A percentile compares a stretch with the other conserved stretches of the same genome.
Evolutionary conservation across 1,140 invertebrate species (phyloP).

Genomic region (Geopemphigus sp.): DNA sequence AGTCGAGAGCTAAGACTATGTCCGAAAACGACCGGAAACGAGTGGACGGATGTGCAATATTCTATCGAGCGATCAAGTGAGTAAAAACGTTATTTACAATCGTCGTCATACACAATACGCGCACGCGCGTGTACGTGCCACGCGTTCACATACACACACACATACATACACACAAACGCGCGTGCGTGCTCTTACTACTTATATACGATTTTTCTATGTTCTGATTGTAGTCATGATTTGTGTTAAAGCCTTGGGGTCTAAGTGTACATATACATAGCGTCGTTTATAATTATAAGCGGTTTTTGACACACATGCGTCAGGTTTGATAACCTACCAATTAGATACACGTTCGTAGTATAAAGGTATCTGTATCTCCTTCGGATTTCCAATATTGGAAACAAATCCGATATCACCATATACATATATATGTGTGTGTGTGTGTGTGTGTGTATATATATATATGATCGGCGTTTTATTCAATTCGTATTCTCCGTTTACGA

Average conservation of each 20-base stretch:
- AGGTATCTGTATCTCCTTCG: background rate
- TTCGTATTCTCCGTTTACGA: background rate
- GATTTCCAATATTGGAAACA: constrained; percentile 31
- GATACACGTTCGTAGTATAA: background rate
- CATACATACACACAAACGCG: too few relatives aligned
- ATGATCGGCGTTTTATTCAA: background rate
- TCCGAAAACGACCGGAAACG: constrained; percentile 92
- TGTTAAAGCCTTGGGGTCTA: constrained; percentile 7
- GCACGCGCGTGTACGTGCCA: too few relatives aligned
- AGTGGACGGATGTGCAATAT: constrained; percentile 99
- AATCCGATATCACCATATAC: background rate
- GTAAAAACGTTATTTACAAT: constrained; percentile 54
- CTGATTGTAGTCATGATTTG: constrained; percentile 33
- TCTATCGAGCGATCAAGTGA: constrained; percentile 92
- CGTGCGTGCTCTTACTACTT: too few relatives aligned
- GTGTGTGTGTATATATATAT: background rate
- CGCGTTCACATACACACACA: too few relatives aligned
- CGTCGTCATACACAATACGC: background rate
- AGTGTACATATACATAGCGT: too few relatives aligned
- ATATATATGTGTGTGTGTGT: background rate
- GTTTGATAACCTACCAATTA: constrained; percentile 25
- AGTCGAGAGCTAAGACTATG: constrained; percentile 98
- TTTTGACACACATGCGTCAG: constrained; percentile 39
- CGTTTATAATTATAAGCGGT: constrained; percentile 33
- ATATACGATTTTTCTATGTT: background rate